Percentiles rank a stretch among this genome's conserved stretches.
These are phyloP conservation scores for Clepsis dumicolana DNA, from an alignment of 2,888 invertebrate species.

Conservation along the genomic window DNA sequence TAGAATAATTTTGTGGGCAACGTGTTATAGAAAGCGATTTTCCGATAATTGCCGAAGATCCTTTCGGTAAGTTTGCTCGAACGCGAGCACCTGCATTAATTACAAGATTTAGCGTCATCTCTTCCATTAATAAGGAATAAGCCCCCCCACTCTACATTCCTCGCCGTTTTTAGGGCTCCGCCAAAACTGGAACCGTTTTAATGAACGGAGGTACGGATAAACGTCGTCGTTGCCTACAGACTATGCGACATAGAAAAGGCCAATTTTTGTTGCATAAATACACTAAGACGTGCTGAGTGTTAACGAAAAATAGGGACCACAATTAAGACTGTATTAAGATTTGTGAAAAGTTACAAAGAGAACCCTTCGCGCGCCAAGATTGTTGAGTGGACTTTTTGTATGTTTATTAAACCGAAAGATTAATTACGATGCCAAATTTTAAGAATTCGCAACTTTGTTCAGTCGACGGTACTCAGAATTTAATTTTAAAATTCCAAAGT, in stretches of 20 bases:
- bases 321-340: conserved; percentile 9
- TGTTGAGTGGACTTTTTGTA: conserved; percentile 54
- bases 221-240: no score
- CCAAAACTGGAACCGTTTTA: conserved; percentile 40
- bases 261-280: background rate
- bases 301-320: background rate
- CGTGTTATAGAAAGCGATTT: conserved; percentile 71
- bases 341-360: background rate
- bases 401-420: conserved; percentile 80
- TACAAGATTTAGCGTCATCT: conserved; percentile 80
- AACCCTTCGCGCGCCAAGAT: conserved; percentile 31
- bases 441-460: conserved; percentile 82
- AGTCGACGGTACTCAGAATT: conserved; percentile 79
- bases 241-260: no score
- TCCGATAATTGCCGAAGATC: conserved; percentile 76
- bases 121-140: conserved; percentile 79
- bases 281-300: background rate
- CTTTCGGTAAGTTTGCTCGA: conserved; percentile 63
- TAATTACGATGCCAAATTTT: conserved; percentile 80
- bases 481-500: conserved; percentile 86
- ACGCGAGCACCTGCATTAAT: conserved; percentile 81
- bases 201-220: background rate
- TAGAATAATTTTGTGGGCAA: conserved; percentile 68
- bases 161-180: conserved; percentile 43
- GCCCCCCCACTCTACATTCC: conserved; percentile 56